A percentile compares a stretch with the other conserved stretches of the same genome.
These are phyloP conservation scores for Gambelia wislizenii DNA, from an alignment of 2,797 vertebrate species.

Conservation along the genomic window DNA sequence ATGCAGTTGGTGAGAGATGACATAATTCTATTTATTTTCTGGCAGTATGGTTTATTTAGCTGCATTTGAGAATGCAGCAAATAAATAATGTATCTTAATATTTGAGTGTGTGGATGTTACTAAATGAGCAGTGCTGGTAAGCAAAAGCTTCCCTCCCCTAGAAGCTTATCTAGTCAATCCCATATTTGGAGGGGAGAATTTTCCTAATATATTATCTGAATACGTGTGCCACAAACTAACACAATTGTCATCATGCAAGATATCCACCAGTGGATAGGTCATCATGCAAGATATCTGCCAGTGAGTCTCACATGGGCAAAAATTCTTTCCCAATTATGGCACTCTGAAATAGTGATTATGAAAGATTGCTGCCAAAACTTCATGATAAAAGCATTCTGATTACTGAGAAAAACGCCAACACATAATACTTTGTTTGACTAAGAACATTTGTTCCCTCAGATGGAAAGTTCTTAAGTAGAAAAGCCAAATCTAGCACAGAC, in stretches of 20 bases:
- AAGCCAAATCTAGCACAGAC: not conserved
- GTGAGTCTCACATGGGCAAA: not conserved
- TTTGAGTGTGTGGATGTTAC: not conserved
- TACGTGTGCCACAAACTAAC: not conserved
- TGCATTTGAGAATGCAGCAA: not conserved
- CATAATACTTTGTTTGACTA: not conserved
- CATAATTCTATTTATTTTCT: not conserved
- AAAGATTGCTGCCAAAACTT: not conserved
- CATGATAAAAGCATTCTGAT: not conserved
- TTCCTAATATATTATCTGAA: not conserved
- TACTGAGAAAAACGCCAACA: not conserved
- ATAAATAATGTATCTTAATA: slow-evolving; percentile 1
- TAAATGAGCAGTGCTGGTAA: not conserved
- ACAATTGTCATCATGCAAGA: not conserved
- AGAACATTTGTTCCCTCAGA: too few species aligned
- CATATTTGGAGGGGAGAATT: not conserved
- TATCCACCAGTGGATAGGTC: not conserved
- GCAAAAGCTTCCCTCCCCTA: not conserved
- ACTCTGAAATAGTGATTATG: not conserved
- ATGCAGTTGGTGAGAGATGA: not conserved
- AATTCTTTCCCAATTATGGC: not conserved
- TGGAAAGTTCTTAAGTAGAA: not conserved
- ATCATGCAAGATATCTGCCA: not conserved
- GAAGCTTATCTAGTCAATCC: not conserved
- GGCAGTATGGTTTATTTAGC: not conserved